These are phyloP conservation scores for Doris montereyensis DNA, from an alignment of 2,888 invertebrate genomes.

Conservation along the genomic window DNA sequence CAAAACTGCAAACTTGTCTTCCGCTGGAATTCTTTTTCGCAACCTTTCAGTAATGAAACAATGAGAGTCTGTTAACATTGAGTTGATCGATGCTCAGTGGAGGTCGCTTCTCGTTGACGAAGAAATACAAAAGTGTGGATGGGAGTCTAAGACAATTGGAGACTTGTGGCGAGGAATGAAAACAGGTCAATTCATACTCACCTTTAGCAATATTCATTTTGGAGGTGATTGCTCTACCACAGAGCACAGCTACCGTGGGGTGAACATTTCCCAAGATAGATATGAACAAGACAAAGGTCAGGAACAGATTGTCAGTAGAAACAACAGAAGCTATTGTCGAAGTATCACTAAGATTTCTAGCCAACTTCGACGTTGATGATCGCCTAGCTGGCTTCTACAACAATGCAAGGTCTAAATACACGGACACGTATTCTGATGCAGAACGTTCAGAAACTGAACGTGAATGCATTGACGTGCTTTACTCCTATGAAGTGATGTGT, in stretches of 20 bases:
- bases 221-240: neutral
- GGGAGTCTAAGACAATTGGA: neutral
- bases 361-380: neutral
- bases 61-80: neutral
- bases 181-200: neutral
- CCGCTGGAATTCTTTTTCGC: neutral
- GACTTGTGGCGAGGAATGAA: neutral
- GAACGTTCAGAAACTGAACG: too few relatives aligned
- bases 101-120: neutral
- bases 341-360: neutral
- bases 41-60: neutral
- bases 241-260: neutral
- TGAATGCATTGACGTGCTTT: too few relatives aligned
- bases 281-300: neutral
- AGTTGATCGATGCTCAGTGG: neutral
- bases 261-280: constrained; percentile 2
- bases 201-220: neutral
- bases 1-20: neutral
- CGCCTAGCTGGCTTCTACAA: neutral
- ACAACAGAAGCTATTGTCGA: neutral
- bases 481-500: too few relatives aligned
- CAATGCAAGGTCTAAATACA: neutral
- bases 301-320: neutral
- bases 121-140: neutral
- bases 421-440: too few relatives aligned